These are phyloP conservation scores for Autographa gamma DNA, from an alignment of 2,888 invertebrate genomes.

Conservation along the genomic window DNA sequence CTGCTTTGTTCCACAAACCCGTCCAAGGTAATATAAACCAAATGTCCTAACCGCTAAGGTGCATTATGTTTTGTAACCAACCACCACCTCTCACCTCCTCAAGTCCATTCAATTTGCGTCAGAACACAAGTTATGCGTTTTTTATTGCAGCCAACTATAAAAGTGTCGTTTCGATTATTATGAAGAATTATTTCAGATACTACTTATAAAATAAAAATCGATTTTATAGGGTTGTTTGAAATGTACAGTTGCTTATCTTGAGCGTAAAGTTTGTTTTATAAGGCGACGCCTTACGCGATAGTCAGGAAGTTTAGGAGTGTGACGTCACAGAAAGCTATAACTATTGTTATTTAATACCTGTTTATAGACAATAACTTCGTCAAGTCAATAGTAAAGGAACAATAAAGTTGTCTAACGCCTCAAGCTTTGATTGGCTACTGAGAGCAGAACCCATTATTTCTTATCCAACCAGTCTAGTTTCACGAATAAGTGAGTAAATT, in stretches of 20 bases:
- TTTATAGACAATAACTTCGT: slow-evolving; percentile 7
- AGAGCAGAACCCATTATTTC: slow-evolving; percentile 6
- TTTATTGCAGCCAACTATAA: slow-evolving; percentile 84
- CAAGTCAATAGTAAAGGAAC: neutral
- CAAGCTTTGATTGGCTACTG: neutral
- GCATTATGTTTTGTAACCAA: slow-evolving; percentile 43
- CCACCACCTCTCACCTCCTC: slow-evolving; percentile 68
- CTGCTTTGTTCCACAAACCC: slow-evolving; percentile 62
- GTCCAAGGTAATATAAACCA: slow-evolving; percentile 62
- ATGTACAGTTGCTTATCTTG: neutral
- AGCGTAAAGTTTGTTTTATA: neutral
- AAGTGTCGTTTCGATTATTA: slow-evolving; percentile 79
- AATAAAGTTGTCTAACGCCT: slow-evolving; percentile 3
- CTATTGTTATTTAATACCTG: slow-evolving; percentile 1
- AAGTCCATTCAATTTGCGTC: slow-evolving; percentile 82
- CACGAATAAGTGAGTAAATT: neutral
- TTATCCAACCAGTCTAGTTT: slow-evolving; percentile 3
- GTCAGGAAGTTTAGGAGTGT: neutral
- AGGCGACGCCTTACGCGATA: neutral
- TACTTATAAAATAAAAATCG: slow-evolving; percentile 25
- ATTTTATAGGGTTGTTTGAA: neutral
- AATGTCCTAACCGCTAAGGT: slow-evolving; percentile 53
- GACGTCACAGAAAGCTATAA: slow-evolving; percentile 1
- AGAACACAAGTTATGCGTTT: slow-evolving; percentile 82
- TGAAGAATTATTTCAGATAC: slow-evolving; percentile 68